Base-by-base conservation (phyloP, 1,140 invertebrate species). In the Vanessa atalanta region DNA sequence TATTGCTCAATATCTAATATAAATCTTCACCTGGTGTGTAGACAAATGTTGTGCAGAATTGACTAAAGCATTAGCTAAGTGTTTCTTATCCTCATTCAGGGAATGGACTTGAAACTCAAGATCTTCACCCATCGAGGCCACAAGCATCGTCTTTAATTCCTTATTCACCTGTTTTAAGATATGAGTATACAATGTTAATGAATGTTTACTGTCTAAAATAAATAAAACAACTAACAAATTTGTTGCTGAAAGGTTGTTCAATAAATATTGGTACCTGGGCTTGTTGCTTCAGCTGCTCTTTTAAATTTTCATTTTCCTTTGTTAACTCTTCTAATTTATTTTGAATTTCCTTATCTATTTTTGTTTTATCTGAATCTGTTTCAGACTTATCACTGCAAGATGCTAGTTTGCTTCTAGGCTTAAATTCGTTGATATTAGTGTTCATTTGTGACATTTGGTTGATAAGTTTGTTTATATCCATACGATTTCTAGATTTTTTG, bases 91-190 rank as follows among this genome's bases (percentile, higher is more conserved):
- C 90, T 98, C 97, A 43, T 95, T 98, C 6, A 99, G 93, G 76
- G 96, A 95, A 86, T 98, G 97, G 2, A 99, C 97, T 89, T 96
- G 95, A 3, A 95, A 96, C 93, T 98, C 95, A 55, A 99, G 93
- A 93, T 99, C 98, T 93, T 99, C 98, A 16, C 98, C 98, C 60
- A 99, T 96, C 31, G 98, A 98, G 26, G 98, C 98, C 3, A 99
- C 97, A 48, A 99, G 88, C 86, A 99, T 94, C 87, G 97, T 98
- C 91, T 99, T 99, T 50, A 99, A 93, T 91, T 99, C 98, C 72
- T 96, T 95, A 93, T 99, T 99, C 1, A 99, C 97, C 95, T 98
- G 84, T 11, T 92, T 83, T 74, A 43, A 0, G 9, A 43, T 43
- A 43, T 9, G 8, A 9, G 37, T 9, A 65, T 71, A 76, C 64